Base-by-base conservation (phyloP, 2,888 invertebrate genomes). In the Agrotis ipsilon region DNA sequence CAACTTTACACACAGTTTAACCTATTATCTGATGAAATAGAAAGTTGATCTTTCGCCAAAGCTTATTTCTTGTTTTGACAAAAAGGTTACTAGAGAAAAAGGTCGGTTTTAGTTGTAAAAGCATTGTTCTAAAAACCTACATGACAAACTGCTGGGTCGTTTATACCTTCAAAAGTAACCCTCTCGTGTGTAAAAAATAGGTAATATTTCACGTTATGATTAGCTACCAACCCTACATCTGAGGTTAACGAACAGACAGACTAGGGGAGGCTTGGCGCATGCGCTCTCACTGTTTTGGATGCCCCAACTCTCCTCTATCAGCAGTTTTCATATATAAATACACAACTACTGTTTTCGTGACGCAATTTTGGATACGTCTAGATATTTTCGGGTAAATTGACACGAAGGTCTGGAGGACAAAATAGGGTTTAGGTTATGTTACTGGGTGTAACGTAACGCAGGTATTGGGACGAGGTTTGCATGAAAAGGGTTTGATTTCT, bases 161-260 rank as follows among this genome's bases (percentile, higher is more conserved):
- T 16, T 9, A 0, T 6, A 21, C 57, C 14, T 11, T 14, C 2
- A 14, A 51, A 68, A 16, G 16, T 16, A 9, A 19, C 19, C n/a
- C 11, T 21, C n/a, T 49, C n/a, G 9, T 19, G 2, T 49, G 11
- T 4, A 65, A 55, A 67, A 57, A 51, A 0, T 19, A n/a, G 46
- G 16, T 5, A 52, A 52, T 49, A 52, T 77, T 54, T 57, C 13
- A n/a, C 0, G 7, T 51, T n/a, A 24, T 57, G 54, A 60, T 76
- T 64, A 63, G 55, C 51, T 60, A 39, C 21, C 80, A 72, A 66
- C 79, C 79, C 84, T 76, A 75, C 63, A 16, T 63, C 74, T 59
- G 86, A 89, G 90, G 90, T 90, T 85, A 91, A 90, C 88, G 90
- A 85, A 89, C 90, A 90, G 86, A 83, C 88, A 65, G 77, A 57